A percentile compares a stretch with the other conserved stretches of the same genome.
These are phyloP conservation scores for Darevskia nairensis DNA, from an alignment of 2,797 vertebrate species.

Conservation along the genomic window DNA sequence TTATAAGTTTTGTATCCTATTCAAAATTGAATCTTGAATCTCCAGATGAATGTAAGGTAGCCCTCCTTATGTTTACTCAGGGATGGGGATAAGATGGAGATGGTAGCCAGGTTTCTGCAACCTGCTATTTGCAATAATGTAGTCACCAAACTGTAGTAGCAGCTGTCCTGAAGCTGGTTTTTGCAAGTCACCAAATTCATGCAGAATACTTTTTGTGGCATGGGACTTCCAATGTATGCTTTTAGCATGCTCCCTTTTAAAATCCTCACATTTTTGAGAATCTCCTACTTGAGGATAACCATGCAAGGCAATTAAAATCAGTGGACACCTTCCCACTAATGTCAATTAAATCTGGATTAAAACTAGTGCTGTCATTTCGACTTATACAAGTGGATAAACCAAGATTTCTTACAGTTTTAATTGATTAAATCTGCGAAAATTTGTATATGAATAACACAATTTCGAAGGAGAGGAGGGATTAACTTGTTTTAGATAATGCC, in stretches of 20 bases:
- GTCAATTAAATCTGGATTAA: background rate
- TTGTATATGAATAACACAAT: background rate
- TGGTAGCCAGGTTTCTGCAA: too few species aligned
- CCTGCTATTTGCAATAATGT: background rate
- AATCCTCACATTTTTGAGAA: background rate
- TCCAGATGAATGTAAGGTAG: too few species aligned
- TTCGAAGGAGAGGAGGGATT: background rate
- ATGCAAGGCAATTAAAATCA: background rate
- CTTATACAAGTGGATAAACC: background rate
- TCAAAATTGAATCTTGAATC: background rate
- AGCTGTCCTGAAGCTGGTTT: constrained; percentile 31
- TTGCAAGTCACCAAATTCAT: background rate
- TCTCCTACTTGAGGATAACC: background rate
- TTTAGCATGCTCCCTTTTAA: background rate
- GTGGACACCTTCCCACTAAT: background rate
- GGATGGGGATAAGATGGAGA: too few species aligned
- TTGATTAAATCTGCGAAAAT: background rate
- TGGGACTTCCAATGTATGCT: background rate
- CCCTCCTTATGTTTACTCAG: too few species aligned
- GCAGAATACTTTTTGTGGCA: background rate
- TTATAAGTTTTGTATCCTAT: background rate
- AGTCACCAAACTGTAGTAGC: background rate
- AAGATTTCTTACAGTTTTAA: background rate
- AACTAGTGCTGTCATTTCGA: background rate
- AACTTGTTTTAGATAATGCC: background rate